Conservation (phyloP, 1,140 invertebrate species). For the Trichonephila inaurata region DNA sequence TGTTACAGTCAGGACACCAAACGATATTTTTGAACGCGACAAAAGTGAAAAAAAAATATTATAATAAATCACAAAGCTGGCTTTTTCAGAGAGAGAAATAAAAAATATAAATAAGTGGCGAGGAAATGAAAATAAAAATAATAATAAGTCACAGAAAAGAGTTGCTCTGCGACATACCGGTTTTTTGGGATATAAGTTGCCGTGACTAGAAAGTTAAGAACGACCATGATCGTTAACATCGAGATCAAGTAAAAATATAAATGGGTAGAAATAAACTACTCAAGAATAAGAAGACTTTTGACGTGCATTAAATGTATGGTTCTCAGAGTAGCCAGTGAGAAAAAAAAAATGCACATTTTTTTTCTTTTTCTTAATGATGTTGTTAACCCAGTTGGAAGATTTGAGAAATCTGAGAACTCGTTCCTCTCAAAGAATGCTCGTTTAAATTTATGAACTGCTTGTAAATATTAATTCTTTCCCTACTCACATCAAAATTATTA, state of each 20-base stretch:
- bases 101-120: slow-evolving; percentile 28
- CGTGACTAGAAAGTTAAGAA: slow-evolving; percentile 51
- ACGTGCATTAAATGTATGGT: neutral
- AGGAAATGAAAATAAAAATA: neutral
- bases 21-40: slow-evolving; percentile 63
- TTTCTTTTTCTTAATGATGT: neutral
- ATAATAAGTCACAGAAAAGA: slow-evolving; percentile 18
- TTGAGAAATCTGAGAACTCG: neutral
- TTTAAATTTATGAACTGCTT: neutral
- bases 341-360: neutral
- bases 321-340: neutral
- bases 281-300: neutral
- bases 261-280: neutral
- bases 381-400: neutral
- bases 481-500: too few species aligned
- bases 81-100: neutral
- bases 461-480: neutral
- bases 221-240: slow-evolving; percentile 25
- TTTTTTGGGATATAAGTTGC: neutral
- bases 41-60: slow-evolving; percentile 7
- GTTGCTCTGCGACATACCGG: slow-evolving; percentile 61
- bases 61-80: slow-evolving; percentile 13
- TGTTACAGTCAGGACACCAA: slow-evolving; percentile 40
- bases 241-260: slow-evolving; percentile 11
- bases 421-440: neutral